Evolutionary conservation across 2,888 invertebrate species (phyloP).

Genomic region (Mimachlamys varia): DNA sequence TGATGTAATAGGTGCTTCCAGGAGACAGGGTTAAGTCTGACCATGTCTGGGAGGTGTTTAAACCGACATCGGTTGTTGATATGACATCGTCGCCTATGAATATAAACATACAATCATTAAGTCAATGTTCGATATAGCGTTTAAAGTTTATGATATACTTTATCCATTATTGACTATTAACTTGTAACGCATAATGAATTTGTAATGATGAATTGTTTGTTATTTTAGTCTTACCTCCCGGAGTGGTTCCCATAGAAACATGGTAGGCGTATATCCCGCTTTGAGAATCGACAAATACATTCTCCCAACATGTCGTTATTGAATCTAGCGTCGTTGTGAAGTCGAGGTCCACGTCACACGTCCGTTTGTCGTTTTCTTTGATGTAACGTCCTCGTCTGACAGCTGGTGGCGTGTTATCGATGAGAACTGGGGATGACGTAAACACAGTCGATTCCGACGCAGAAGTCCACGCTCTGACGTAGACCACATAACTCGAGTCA

Average conservation of each 20-base stretch:
- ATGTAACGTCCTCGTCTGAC: constrained; percentile 34
- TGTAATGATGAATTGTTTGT: too few relatives aligned
- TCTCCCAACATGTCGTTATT: constrained; percentile 42
- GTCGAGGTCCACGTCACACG: constrained; percentile 39
- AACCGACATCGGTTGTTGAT: background rate
- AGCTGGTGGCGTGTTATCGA: constrained; percentile 42
- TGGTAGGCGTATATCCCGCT: constrained; percentile 25
- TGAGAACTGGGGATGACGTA: constrained; percentile 36
- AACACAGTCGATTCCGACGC: background rate
- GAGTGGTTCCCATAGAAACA: constrained; percentile 39
- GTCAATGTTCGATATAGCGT: too few relatives aligned
- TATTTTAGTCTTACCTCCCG: constrained; percentile 37
- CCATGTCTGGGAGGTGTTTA: constrained; percentile 38
- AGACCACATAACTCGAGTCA: constrained; percentile 29
- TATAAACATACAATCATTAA: too few relatives aligned
- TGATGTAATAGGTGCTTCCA: constrained; percentile 54
- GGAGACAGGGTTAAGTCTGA: constrained; percentile 42
- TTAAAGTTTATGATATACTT: too few relatives aligned
- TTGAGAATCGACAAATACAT: constrained; percentile 38
- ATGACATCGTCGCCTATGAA: constrained; percentile 27
- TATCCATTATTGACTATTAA: too few relatives aligned
- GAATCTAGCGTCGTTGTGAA: background rate
- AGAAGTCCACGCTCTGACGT: constrained; percentile 43
- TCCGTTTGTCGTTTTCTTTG: constrained; percentile 25
- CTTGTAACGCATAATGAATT: too few relatives aligned